Evolutionary conservation across 1,140 invertebrate species (phyloP).

Genomic region (Mycetomoellerius zeteki): DNA sequence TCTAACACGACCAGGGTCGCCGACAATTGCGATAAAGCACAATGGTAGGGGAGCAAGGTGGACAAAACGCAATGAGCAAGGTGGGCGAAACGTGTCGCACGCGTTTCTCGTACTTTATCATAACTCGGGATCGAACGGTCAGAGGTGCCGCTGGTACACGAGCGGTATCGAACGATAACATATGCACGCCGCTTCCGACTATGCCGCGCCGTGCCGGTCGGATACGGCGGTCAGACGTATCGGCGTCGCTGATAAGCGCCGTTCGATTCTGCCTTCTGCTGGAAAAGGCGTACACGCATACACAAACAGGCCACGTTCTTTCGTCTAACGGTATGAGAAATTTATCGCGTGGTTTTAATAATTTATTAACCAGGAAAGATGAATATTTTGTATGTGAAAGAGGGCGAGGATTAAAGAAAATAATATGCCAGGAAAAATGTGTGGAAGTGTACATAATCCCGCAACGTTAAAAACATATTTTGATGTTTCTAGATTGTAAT

Average conservation of each 20-base stretch:
- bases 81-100: constrained; percentile 74
- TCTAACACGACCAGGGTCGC: constrained; percentile 48
- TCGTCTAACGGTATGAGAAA: not conserved
- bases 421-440: not conserved
- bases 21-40: constrained; percentile 63
- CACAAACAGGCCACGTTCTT: constrained; percentile 10
- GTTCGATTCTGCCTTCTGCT: constrained; percentile 42
- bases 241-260: constrained; percentile 64
- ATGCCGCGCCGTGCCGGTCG: constrained; percentile 22
- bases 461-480: constrained; percentile 12
- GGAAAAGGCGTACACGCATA: constrained; percentile 29
- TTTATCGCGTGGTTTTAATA: constrained; percentile 52
- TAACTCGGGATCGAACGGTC: constrained; percentile 60
- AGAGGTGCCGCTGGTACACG: constrained; percentile 64
- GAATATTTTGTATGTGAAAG: constrained; percentile 39
- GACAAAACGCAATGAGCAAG: constrained; percentile 61
- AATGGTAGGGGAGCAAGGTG: constrained; percentile 18
- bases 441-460: constrained; percentile 32
- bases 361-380: constrained; percentile 44
- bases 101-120: constrained; percentile 77
- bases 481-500: constrained; percentile 14
- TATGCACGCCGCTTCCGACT: constrained; percentile 67
- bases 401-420: constrained; percentile 19
- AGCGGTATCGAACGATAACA: no score
- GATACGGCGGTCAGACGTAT: constrained; percentile 60